Percentiles rank a stretch among this genome's conserved stretches.
Evolutionary conservation across 2,888 invertebrate species (phyloP).

Genomic region (Microctonus brassicae): DNA sequence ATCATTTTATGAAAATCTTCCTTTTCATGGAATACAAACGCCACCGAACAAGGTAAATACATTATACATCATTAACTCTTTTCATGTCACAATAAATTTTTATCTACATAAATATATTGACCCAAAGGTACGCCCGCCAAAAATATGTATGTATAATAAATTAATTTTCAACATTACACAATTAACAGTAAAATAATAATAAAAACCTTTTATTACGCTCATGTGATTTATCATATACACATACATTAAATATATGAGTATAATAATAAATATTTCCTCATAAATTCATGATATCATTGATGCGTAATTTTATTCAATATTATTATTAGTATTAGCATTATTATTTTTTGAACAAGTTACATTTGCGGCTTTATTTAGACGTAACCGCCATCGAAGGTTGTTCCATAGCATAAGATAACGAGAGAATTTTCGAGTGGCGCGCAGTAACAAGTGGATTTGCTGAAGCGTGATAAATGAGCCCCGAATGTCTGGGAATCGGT

Average conservation of each 20-base stretch:
- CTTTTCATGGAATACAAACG: slow-evolving; percentile 94
- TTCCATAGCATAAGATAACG: slow-evolving; percentile 10
- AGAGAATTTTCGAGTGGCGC: slow-evolving; percentile 26
- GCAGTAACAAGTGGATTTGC: slow-evolving; percentile 43
- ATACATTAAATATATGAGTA: background rate
- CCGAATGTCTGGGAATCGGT: slow-evolving; percentile 26
- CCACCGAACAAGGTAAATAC: slow-evolving; percentile 95
- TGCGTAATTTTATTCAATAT: background rate
- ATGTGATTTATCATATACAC: too few species aligned
- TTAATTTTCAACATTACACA: background rate
- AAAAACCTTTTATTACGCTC: background rate
- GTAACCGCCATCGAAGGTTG: background rate
- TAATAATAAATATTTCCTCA: background rate
- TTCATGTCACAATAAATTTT: background rate
- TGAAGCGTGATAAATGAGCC: slow-evolving; percentile 46
- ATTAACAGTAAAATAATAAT: background rate
- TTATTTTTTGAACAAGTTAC: background rate
- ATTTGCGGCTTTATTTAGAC: background rate
- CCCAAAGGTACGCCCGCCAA: background rate
- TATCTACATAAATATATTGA: background rate
- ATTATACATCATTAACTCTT: background rate
- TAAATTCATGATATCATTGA: background rate
- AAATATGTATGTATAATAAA: background rate
- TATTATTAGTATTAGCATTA: background rate
- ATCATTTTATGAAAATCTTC: slow-evolving; percentile 91